phyloP scores from a whole-genome alignment of 1,140 invertebrate species.

The Ostrea edulis region DNA sequence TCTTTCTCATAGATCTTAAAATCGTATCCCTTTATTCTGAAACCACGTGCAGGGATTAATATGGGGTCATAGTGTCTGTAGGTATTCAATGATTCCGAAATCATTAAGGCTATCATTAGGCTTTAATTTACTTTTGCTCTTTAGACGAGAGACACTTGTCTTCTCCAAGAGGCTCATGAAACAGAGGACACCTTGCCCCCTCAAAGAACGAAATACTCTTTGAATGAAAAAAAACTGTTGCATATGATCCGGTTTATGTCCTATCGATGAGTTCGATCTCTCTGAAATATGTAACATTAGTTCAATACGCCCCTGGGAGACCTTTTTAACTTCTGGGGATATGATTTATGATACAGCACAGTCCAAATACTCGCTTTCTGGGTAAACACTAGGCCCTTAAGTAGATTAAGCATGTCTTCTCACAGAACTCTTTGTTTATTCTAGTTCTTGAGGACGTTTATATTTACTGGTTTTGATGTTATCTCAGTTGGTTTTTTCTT shows the following conservation, averaged over 20 bases:
- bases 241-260: background rate
- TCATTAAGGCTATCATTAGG: background rate
- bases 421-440: constrained; percentile 5
- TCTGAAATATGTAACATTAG: background rate
- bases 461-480: constrained; percentile 30
- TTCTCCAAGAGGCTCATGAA: background rate
- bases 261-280: background rate
- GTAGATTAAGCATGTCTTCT: constrained; percentile 21
- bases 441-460: background rate
- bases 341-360: constrained; percentile 1
- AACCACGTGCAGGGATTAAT: background rate
- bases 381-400: constrained; percentile 16
- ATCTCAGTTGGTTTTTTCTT: background rate
- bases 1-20: background rate
- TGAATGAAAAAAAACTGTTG: background rate
- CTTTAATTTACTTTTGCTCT: constrained; percentile 5
- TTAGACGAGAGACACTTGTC: background rate
- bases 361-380: constrained; percentile 1
- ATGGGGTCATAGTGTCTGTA: background rate
- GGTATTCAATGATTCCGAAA: background rate
- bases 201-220: background rate
- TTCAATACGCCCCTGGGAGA: background rate
- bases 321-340: background rate
- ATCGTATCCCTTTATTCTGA: background rate
- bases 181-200: background rate